Percentiles rank a stretch among this genome's conserved stretches.
These are phyloP conservation scores for Hemiscyllium ocellatum DNA, from an alignment of 2,113 vertebrate genomes.

Conservation along the genomic window DNA sequence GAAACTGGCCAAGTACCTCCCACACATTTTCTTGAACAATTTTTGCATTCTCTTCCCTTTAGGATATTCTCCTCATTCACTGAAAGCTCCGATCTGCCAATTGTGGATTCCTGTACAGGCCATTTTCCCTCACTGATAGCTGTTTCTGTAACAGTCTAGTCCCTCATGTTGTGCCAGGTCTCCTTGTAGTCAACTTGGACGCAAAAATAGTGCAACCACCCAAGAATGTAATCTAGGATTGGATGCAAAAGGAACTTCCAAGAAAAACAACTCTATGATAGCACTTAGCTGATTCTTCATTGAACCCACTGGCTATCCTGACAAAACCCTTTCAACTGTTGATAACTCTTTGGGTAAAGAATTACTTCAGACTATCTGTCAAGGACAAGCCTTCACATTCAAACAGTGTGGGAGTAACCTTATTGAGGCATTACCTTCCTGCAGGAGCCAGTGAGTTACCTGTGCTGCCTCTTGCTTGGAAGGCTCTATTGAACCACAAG, in stretches of 20 bases:
- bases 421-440: too few species aligned
- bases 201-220: neutral
- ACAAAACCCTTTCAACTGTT: neutral
- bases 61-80: too few species aligned
- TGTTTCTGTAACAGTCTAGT: too few species aligned
- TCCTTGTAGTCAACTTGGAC: neutral
- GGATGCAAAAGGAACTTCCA: neutral
- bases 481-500: too few species aligned
- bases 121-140: too few species aligned
- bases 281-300: neutral
- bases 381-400: neutral
- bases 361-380: neutral
- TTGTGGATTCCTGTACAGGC: too few species aligned
- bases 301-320: neutral
- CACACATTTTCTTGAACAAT: neutral
- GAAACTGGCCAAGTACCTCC: neutral
- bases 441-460: too few species aligned
- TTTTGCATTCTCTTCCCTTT: neutral
- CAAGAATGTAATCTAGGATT: neutral
- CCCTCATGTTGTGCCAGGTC: too few species aligned
- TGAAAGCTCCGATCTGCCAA: too few species aligned
- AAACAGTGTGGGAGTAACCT: neutral
- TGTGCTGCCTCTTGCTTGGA: too few species aligned
- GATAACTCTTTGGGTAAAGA: neutral
- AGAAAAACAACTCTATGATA: neutral